Evolutionary conservation across 2,888 invertebrate species (phyloP), one percentile per base, ranked within the genome.

Genomic region (Osedax fenrisi): DNA sequence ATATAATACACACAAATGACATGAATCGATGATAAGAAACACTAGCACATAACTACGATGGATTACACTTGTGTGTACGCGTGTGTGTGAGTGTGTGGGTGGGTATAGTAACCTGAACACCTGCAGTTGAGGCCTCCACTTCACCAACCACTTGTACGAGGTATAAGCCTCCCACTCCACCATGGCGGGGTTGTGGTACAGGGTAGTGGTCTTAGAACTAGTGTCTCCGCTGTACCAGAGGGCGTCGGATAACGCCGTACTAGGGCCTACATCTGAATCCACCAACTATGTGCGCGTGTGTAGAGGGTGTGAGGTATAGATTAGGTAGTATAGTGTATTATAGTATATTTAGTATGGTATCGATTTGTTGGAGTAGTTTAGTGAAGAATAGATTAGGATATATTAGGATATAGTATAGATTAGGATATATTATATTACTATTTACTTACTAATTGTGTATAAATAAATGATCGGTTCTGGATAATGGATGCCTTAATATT

Each of bases 101-200:
- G 17, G 5, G 17, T 41, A 41, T 41, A 41, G 5, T 10, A 10
- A 41, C 41, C 41, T 41, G 41, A 41, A 41, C 41, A 41, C 5
- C 17, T 41, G 41, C 5, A 41, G 5, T 10, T 41, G 5, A 21
- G 81, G 80, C 27, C 76, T 74, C 68, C 80, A 80, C 23, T 77
- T 75, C 5, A 81, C 76, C 68, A 78, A 76, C 80, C 81, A 81
- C 66, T 79, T 76, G 77, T 81, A 81, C 22, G 81, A 76, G 0
- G 77, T 78, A 3, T 76, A 75, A 62, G 78, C 77, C 73, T 79
- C 76, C 81, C 81, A 81, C 10, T 78, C 78, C 3, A 74, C 74
- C 76, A 81, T 75, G n/a, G 68, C 69, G 17, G 80, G 80, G 66
- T 81, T 80, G 67, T 81, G 81, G 80, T 80, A 81, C 41, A 81